Conservation (phyloP, 2,113 vertebrate genomes). For the Melanocharis versteri region DNA sequence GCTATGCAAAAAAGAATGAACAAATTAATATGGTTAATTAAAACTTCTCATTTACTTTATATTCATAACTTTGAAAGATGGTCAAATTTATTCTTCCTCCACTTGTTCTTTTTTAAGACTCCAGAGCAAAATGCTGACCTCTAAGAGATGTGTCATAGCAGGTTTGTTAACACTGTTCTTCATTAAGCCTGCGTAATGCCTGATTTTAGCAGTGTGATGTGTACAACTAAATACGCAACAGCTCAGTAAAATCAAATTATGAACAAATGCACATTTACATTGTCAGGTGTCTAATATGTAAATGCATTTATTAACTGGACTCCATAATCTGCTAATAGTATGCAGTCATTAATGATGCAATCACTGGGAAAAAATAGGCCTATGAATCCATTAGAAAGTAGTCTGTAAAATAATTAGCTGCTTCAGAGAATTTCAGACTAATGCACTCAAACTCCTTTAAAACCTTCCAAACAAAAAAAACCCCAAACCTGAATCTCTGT, state of each 20-base stretch:
- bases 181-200: neutral
- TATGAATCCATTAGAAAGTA: neutral
- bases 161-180: neutral
- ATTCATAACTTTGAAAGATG: neutral
- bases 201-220: neutral
- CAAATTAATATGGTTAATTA: neutral
- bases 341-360: neutral
- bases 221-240: accelerated
- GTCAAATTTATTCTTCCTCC: neutral
- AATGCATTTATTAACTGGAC: neutral
- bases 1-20: neutral
- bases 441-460: neutral
- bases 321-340: neutral
- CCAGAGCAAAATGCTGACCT: neutral
- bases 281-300: neutral
- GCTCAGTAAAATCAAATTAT: neutral
- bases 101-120: neutral
- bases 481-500: neutral
- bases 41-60: neutral
- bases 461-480: neutral
- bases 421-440: neutral
- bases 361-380: neutral
- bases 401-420: neutral
- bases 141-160: neutral
- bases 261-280: neutral